Percentiles rank a stretch among this genome's conserved stretches.
phyloP scores from a whole-genome alignment of 2,888 invertebrate genomes.

The Ectemnius lituratus region DNA sequence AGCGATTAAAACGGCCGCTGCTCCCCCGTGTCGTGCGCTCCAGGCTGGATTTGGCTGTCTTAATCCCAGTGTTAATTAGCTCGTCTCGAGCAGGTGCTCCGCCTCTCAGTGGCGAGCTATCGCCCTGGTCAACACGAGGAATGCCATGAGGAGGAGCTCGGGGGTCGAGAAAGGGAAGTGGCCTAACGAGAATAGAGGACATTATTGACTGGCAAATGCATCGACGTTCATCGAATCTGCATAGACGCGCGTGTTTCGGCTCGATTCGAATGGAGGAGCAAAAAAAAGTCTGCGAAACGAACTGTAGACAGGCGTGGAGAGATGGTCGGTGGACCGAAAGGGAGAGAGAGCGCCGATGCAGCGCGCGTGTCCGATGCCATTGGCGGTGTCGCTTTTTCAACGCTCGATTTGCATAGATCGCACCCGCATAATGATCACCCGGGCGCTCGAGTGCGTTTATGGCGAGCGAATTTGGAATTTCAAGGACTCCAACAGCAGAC shows the following conservation, averaged over 20 bases:
- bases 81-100: too few species aligned
- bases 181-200: neutral
- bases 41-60: too few species aligned
- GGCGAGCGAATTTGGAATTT: constrained; percentile 60
- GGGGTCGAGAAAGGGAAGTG: neutral
- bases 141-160: too few species aligned
- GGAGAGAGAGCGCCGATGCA: neutral
- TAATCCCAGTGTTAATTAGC: too few species aligned
- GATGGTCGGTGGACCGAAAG: too few species aligned
- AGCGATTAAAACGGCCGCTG: too few species aligned
- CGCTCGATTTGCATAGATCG: constrained; percentile 53
- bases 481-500: constrained; percentile 53
- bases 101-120: too few species aligned
- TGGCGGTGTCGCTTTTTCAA: constrained; percentile 31
- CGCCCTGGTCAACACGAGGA: too few species aligned
- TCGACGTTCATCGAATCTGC: neutral
- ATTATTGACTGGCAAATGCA: neutral
- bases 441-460: constrained; percentile 28
- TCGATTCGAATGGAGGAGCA: too few species aligned
- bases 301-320: too few species aligned
- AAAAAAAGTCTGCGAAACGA: too few species aligned
- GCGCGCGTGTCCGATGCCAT: constrained; percentile 8
- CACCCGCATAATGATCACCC: constrained; percentile 44
- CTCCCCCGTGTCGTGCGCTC: too few species aligned
- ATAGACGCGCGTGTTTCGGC: neutral